These are phyloP conservation scores for Anneissia japonica DNA, from an alignment of 35 echinoderm and acorn worm species.

Conservation along the genomic window DNA sequence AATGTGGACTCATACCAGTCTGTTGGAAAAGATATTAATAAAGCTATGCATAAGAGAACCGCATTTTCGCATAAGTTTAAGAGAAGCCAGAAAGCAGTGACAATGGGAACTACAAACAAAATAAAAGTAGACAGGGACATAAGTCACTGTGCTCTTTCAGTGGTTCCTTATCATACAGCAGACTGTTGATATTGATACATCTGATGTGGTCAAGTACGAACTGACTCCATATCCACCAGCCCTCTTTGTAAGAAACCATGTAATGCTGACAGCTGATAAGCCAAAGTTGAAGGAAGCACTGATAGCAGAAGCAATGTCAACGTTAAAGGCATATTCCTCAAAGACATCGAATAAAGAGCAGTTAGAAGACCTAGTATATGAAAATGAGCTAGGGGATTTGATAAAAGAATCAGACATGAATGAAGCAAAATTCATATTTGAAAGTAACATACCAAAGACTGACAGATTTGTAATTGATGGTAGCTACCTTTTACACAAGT, in stretches of 20 bases:
- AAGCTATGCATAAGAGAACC: slow-evolving; percentile 26
- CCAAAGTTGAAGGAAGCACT: slow-evolving; percentile 23
- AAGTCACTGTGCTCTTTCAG: slow-evolving; percentile 30
- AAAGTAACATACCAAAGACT: neutral
- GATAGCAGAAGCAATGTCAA: slow-evolving; percentile 1
- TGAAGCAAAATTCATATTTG: neutral
- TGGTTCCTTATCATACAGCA: slow-evolving; percentile 24
- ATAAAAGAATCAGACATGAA: neutral
- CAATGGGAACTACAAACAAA: neutral
- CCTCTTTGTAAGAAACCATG: slow-evolving; percentile 10
- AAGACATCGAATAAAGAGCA: neutral
- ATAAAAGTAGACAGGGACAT: slow-evolving; percentile 20
- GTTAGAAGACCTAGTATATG: neutral
- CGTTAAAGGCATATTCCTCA: slow-evolving; percentile 10
- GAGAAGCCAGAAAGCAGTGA: slow-evolving; percentile 11
- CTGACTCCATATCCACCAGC: slow-evolving; percentile 28
- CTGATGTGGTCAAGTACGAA: slow-evolving; percentile 39
- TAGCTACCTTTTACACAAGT: neutral
- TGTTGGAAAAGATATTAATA: slow-evolving; percentile 32
- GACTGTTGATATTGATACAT: slow-evolving; percentile 8
- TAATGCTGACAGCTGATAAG: slow-evolving; percentile 35
- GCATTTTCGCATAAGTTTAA: slow-evolving; percentile 24
- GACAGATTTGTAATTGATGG: slow-evolving; percentile 2
- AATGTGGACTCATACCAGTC: slow-evolving; percentile 40
- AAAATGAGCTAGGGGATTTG: too few relatives aligned